These are phyloP conservation scores for Elaeidobius kamerunicus DNA, from an alignment of 2,888 invertebrate species.

Conservation along the genomic window DNA sequence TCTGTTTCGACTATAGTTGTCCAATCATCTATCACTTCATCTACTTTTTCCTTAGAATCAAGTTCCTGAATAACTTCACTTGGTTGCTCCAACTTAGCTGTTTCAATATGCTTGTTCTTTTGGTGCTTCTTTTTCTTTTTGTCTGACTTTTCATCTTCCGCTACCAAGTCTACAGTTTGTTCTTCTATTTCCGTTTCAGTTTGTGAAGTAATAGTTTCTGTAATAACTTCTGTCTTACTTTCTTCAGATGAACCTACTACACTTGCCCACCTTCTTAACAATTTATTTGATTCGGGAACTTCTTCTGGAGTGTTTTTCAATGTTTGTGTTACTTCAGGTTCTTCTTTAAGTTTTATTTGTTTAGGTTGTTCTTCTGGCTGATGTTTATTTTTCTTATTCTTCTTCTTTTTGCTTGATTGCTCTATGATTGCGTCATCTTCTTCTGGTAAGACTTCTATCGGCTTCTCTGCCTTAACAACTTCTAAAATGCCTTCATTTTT, in stretches of 20 bases:
- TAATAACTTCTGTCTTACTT: too few relatives aligned
- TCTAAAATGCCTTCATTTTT: constrained; percentile 5
- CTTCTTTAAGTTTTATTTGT: background rate
- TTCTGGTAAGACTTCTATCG: background rate
- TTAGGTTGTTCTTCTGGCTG: background rate
- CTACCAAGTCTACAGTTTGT: too few relatives aligned
- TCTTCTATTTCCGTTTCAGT: too few relatives aligned
- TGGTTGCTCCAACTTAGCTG: too few relatives aligned
- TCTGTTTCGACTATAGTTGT: background rate
- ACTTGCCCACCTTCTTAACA: too few relatives aligned
- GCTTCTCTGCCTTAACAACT: background rate
- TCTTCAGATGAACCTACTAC: too few relatives aligned
- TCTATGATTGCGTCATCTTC: background rate
- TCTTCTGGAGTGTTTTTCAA: background rate
- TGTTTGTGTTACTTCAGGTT: background rate
- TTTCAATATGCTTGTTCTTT: too few relatives aligned
- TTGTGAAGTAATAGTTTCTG: too few relatives aligned
- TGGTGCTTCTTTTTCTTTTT: too few relatives aligned
- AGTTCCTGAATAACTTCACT: too few relatives aligned
- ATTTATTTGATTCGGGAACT: too few relatives aligned
- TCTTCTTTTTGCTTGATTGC: background rate
- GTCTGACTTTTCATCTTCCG: too few relatives aligned
- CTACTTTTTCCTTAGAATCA: background rate
- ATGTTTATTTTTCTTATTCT: constrained; percentile 8
- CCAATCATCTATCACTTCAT: background rate